phyloP scores from a whole-genome alignment of 2,888 invertebrate genomes.

The Papilio gigon region DNA sequence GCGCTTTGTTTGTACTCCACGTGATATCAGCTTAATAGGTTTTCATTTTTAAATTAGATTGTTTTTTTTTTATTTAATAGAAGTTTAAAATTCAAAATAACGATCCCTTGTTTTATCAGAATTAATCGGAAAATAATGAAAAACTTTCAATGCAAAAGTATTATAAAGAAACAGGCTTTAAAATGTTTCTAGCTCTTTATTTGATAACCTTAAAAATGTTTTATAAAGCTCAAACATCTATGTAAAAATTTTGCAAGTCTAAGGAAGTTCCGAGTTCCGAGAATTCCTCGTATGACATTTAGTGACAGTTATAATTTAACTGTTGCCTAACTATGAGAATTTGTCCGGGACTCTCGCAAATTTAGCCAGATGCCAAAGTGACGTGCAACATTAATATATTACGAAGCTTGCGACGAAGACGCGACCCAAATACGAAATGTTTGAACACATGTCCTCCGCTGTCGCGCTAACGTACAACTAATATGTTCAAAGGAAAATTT shows the following conservation, averaged over 20 bases:
- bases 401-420: constrained; percentile 30
- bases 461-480: constrained; percentile 7
- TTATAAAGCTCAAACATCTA: background rate
- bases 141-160: too few relatives aligned
- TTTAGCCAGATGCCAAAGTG: constrained; percentile 40
- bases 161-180: too few relatives aligned
- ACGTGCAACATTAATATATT: constrained; percentile 41
- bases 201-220: background rate
- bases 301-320: constrained; percentile 36
- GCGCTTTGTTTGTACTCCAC: background rate
- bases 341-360: constrained; percentile 32
- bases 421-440: constrained; percentile 40
- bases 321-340: constrained; percentile 27
- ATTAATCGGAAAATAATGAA: too few relatives aligned
- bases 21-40: too few relatives aligned
- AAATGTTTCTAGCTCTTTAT: too few relatives aligned
- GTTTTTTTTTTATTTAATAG: too few relatives aligned
- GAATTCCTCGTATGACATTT: constrained; percentile 15
- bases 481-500: constrained; percentile 17
- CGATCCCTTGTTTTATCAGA: too few relatives aligned
- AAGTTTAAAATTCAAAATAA: too few relatives aligned
- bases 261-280: background rate
- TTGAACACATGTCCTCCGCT: constrained; percentile 23
- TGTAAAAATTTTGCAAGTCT: background rate
- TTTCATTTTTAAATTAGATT: too few relatives aligned